A percentile compares a stretch with the other conserved stretches of the same genome.
Conservation (phyloP, 2,113 vertebrate genomes). For the Indicator indicator region DNA sequence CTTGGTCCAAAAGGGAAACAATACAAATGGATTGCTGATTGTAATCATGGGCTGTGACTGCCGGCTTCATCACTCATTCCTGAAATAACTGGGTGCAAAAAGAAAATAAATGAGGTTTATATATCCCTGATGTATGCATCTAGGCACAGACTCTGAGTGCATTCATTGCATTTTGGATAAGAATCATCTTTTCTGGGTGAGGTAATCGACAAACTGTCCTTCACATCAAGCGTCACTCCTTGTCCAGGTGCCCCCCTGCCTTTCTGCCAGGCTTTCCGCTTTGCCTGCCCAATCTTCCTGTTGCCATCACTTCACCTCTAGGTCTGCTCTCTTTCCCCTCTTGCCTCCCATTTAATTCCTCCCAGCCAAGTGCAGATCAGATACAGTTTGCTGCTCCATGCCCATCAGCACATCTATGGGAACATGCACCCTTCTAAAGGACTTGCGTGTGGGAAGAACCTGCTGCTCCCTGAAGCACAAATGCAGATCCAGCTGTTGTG, state of each 20-base stretch:
- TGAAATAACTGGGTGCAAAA: not conserved
- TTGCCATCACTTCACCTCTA: not conserved
- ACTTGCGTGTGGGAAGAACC: not conserved
- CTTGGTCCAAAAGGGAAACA: not conserved
- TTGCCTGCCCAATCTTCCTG: accelerated
- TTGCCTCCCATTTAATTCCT: not conserved
- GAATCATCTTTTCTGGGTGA: not conserved
- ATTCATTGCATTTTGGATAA: not conserved
- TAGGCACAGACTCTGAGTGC: not conserved
- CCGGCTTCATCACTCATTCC: not conserved
- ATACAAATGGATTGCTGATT: not conserved
- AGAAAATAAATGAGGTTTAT: not conserved
- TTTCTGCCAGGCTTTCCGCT: not conserved
- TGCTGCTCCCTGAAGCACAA: accelerated
- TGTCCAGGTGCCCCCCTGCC: accelerated
- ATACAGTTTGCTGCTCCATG: not conserved
- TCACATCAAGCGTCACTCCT: not conserved
- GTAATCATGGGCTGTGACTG: not conserved
- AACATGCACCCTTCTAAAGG: not conserved
- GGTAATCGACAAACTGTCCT: not conserved
- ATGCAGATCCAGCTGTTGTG: accelerated
- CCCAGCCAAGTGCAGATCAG: not conserved
- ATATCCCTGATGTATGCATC: not conserved
- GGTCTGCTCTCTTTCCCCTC: not conserved
- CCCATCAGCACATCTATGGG: accelerated